Conservation (phyloP, 2,113 vertebrate genomes). For the Cinclus cinclus region DNA sequence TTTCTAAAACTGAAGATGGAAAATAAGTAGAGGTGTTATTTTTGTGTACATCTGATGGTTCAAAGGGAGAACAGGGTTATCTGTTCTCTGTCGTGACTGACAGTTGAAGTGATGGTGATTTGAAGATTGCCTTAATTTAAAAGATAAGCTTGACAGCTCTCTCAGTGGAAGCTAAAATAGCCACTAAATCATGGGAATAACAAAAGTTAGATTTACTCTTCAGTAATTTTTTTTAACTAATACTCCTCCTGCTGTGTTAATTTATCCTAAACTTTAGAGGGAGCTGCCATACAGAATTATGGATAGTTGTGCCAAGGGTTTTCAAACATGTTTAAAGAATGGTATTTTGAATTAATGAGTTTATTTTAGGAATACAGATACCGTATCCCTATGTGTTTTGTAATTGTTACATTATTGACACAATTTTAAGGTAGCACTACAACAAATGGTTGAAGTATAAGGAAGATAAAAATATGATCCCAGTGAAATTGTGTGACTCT, state of each 20-base stretch:
- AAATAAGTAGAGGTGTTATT: neutral
- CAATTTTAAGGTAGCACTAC: neutral
- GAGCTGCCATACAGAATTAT: neutral
- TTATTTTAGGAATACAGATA: neutral
- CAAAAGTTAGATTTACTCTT: neutral
- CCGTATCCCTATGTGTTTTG: neutral
- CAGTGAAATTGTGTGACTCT: neutral
- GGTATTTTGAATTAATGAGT: neutral
- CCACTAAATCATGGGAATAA: neutral
- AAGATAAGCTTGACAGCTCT: neutral
- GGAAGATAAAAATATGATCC: neutral
- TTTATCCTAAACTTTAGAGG: neutral
- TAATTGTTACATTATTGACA: neutral
- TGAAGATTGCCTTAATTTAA: neutral
- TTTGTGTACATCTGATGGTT: neutral
- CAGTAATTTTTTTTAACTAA: neutral
- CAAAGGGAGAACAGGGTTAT: neutral
- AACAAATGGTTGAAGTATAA: neutral
- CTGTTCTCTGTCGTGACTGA: neutral
- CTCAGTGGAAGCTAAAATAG: neutral
- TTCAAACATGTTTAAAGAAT: neutral
- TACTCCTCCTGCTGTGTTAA: neutral
- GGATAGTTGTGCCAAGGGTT: neutral
- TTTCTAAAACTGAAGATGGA: neutral
- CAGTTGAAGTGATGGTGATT: neutral